Evolutionary conservation across 2,113 vertebrate species (phyloP).

Genomic region (Planiliza haematocheilus): DNA sequence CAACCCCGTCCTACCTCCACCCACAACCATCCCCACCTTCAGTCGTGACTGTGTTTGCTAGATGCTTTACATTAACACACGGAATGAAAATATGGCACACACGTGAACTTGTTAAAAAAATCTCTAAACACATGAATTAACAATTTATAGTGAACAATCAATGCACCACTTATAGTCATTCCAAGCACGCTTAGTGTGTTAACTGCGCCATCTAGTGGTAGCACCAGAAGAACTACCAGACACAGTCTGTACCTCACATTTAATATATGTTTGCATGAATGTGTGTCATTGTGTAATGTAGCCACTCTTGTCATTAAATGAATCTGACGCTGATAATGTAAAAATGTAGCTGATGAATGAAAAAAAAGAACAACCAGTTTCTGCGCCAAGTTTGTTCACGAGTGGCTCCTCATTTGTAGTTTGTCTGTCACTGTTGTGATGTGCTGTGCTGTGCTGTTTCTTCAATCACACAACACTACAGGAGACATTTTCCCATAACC

Average conservation of each 20-base stretch:
- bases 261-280: conserved; percentile 42
- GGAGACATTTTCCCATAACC: conserved; percentile 20
- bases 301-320: conserved; percentile 28
- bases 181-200: neutral
- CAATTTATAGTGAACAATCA: neutral
- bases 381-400: conserved; percentile 11
- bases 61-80: neutral
- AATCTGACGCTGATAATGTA: neutral
- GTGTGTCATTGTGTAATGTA: conserved; percentile 2
- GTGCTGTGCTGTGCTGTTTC: conserved; percentile 41
- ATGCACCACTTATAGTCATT: neutral
- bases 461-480: conserved; percentile 39
- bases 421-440: conserved; percentile 45
- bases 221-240: conserved; percentile 63
- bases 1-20: conserved; percentile 31
- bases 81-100: conserved; percentile 2
- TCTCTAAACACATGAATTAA: neutral
- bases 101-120: neutral
- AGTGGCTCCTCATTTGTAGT: conserved; percentile 49
- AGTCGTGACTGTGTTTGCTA: conserved; percentile 78
- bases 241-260: conserved; percentile 67
- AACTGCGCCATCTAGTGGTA: conserved; percentile 54
- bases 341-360: neutral
- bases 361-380: neutral
- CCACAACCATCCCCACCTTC: conserved; percentile 51